A percentile compares a stretch with the other conserved stretches of the same genome.
These are phyloP conservation scores for Tretioscincus oriximinensis DNA, from an alignment of 2,113 vertebrate genomes.

Conservation along the genomic window DNA sequence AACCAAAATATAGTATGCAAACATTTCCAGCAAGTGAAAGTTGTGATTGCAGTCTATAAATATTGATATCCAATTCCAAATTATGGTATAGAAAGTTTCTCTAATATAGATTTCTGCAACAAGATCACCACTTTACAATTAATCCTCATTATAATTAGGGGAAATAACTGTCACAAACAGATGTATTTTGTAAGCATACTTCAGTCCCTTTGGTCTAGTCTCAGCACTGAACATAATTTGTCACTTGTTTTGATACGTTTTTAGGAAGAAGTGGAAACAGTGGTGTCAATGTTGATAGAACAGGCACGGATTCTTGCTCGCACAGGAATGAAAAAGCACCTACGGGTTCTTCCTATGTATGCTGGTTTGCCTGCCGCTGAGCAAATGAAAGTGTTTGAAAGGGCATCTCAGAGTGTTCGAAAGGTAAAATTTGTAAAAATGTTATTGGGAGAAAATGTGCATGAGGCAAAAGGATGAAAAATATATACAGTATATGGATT, in stretches of 20 bases:
- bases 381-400: slow-evolving; percentile 96
- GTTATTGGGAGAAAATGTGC: too few species aligned
- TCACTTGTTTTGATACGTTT: slow-evolving; percentile 27
- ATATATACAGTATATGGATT: too few species aligned
- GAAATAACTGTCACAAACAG: background rate
- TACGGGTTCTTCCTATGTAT: slow-evolving; percentile 94
- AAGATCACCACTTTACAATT: background rate
- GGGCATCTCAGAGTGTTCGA: slow-evolving; percentile 83
- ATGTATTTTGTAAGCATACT: slow-evolving; percentile 3
- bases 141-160: background rate
- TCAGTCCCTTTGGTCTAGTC: background rate
- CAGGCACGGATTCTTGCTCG: slow-evolving; percentile 88
- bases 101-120: too few species aligned
- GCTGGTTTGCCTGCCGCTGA: slow-evolving; percentile 91
- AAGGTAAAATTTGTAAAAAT: slow-evolving; percentile 78
- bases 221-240: background rate
- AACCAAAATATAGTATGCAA: too few species aligned
- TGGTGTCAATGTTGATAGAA: slow-evolving; percentile 90
- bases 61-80: too few species aligned
- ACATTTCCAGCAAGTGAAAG: too few species aligned
- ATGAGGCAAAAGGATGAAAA: too few species aligned
- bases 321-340: slow-evolving; percentile 91
- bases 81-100: too few species aligned
- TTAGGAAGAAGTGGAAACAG: slow-evolving; percentile 95
- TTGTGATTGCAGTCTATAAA: too few species aligned